Conservation (phyloP, 2,888 invertebrate species). For the Synergus umbraculus region DNA sequence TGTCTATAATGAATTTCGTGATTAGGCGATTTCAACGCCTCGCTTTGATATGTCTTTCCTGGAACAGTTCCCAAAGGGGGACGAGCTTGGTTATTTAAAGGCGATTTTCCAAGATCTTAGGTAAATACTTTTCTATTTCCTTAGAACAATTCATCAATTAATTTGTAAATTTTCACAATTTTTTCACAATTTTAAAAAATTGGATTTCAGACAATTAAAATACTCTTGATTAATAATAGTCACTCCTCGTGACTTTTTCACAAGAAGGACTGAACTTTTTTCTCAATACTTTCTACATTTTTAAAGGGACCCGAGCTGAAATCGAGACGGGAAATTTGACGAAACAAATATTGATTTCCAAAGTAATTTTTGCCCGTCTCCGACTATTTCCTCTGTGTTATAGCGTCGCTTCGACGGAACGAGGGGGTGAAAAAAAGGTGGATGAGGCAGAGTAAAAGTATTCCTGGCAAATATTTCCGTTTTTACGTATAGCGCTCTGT, state of each 20-base stretch:
- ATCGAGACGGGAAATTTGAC: background rate
- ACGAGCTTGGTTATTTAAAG: background rate
- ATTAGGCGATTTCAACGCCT: slow-evolving; percentile 64
- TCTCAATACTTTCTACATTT: background rate
- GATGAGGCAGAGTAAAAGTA: slow-evolving; percentile 65
- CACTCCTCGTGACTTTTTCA: background rate
- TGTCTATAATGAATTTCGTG: slow-evolving; percentile 67
- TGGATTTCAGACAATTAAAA: background rate
- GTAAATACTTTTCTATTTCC: background rate
- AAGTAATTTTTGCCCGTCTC: slow-evolving; percentile 55
- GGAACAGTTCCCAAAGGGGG: background rate
- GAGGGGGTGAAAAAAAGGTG: slow-evolving; percentile 40
- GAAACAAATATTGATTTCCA: slow-evolving; percentile 58
- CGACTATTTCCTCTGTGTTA: slow-evolving; percentile 28
- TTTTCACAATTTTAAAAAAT: background rate
- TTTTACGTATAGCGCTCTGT: slow-evolving; percentile 62
- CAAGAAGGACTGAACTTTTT: background rate
- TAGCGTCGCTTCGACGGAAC: slow-evolving; percentile 42
- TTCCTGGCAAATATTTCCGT: slow-evolving; percentile 74
- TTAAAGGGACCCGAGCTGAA: background rate
- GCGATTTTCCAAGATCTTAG: background rate
- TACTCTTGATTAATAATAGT: too few species aligned
- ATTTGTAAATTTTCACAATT: background rate
- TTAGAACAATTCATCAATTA: background rate
- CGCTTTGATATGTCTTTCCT: slow-evolving; percentile 8